A percentile compares a stretch with the other conserved stretches of the same genome.
Evolutionary conservation across 2,888 invertebrate genomes (phyloP).

Genomic region (Anodontia alba): DNA sequence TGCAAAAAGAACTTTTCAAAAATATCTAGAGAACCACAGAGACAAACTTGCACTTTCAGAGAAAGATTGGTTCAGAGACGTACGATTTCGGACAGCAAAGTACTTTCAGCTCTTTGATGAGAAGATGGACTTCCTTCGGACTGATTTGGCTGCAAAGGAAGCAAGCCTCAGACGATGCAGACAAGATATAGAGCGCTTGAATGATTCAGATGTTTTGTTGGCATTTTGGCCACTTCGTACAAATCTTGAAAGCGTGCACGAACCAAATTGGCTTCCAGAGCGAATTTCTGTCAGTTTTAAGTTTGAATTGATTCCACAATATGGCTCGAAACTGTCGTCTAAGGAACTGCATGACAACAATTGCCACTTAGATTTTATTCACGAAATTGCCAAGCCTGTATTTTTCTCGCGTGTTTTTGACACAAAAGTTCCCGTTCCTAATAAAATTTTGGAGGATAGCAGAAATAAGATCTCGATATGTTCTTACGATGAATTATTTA

Average conservation of each 20-base stretch:
- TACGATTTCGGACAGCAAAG: conserved; percentile 11
- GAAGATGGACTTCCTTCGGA: conserved; percentile 41
- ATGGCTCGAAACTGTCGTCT: conserved; percentile 22
- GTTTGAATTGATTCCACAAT: conserved; percentile 35
- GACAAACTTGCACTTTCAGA: conserved; percentile 39
- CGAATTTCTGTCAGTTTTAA: conserved; percentile 31
- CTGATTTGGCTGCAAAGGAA: conserved; percentile 14
- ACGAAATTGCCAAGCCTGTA: conserved; percentile 38
- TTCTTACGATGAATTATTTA: conserved; percentile 39
- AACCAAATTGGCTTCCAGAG: conserved; percentile 48
- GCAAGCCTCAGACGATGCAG: conserved; percentile 12
- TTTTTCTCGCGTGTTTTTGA: conserved; percentile 44
- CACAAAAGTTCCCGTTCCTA: conserved; percentile 43
- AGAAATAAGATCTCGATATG: conserved; percentile 46
- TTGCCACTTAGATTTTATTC: conserved; percentile 39
- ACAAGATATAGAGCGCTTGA: conserved; percentile 14
- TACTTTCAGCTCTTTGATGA: conserved; percentile 44
- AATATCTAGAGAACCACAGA: conserved; percentile 34
- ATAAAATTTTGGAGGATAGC: conserved; percentile 34
- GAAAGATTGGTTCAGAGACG: conserved; percentile 36
- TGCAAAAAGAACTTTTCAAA: conserved; percentile 21
- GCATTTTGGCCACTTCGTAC: conserved; percentile 39
- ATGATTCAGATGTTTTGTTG: conserved; percentile 44
- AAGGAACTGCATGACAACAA: conserved; percentile 22
- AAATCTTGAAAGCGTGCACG: conserved; percentile 31